Evolutionary conservation across 2,888 invertebrate species (phyloP).

Genomic region (Lomographa bimaculata): DNA sequence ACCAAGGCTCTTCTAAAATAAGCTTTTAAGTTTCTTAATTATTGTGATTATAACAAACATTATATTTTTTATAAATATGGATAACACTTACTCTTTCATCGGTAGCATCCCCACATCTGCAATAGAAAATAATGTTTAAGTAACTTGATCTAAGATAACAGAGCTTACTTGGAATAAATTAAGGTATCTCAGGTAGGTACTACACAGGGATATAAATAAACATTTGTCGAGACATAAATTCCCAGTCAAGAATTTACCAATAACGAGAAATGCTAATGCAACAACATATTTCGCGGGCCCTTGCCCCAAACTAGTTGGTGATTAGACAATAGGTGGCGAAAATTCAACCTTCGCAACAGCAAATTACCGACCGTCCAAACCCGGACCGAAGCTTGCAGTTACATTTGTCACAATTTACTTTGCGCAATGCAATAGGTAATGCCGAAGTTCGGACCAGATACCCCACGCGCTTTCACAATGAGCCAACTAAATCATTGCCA

Average conservation of each 20-base stretch:
- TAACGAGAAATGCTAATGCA: conserved; percentile 17
- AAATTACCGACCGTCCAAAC: conserved; percentile 21
- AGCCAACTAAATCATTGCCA: conserved; percentile 44
- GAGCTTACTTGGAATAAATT: no score
- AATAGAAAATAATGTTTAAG: no score
- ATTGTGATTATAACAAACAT: no score
- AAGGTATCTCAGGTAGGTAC: no score
- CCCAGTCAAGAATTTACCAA: conserved; percentile 3
- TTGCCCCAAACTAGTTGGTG: conserved; percentile 31
- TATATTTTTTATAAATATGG: no score
- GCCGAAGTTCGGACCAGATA: conserved; percentile 38
- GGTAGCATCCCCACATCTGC: conserved; percentile 97
- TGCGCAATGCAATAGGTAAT: conserved; percentile 48
- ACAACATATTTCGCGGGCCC: conserved; percentile 30
- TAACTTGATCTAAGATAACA: no score
- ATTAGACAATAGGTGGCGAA: conserved; percentile 36
- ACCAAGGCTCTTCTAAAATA: no score
- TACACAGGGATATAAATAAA: no score
- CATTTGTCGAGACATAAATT: conserved; percentile 5
- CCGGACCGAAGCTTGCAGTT: conserved; percentile 42
- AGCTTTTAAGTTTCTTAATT: no score
- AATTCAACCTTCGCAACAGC: conserved; percentile 34
- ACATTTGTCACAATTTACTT: conserved; percentile 51
- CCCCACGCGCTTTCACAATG: conserved; percentile 61
- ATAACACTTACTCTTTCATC: conserved; percentile 94